A percentile compares a stretch with the other conserved stretches of the same genome.
Evolutionary conservation across 2,888 invertebrate genomes (phyloP).

Genomic region (Augochlorella aurata): DNA sequence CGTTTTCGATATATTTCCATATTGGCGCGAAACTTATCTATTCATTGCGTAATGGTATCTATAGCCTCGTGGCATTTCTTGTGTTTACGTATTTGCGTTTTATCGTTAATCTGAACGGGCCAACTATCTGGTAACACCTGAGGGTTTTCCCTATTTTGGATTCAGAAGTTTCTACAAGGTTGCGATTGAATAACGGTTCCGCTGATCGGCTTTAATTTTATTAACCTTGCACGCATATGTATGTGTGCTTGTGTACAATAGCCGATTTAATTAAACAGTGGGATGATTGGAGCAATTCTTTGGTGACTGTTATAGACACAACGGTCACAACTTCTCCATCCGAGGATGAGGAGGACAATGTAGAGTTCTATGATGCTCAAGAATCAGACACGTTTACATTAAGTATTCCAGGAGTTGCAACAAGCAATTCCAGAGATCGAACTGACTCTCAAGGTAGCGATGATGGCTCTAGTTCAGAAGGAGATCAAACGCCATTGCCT

Average conservation of each 20-base stretch:
- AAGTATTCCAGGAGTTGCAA: constrained; percentile 73
- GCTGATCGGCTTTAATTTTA: constrained; percentile 40
- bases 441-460: constrained; percentile 80
- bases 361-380: constrained; percentile 85
- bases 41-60: constrained; percentile 43
- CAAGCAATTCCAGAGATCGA: constrained; percentile 74
- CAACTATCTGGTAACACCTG: constrained; percentile 2
- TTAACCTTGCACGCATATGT: constrained; percentile 35
- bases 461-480: constrained; percentile 81
- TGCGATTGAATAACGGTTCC: constrained; percentile 44
- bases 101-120: constrained; percentile 16
- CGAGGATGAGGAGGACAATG: constrained; percentile 85
- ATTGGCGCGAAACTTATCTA: constrained; percentile 49
- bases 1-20: constrained; percentile 16
- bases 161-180: constrained; percentile 28
- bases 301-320: constrained; percentile 71
- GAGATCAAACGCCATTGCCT: constrained; percentile 77
- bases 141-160: constrained; percentile 20
- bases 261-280: background rate
- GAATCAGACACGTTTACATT: constrained; percentile 81
- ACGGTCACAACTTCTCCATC: constrained; percentile 82
- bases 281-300: constrained; percentile 9
- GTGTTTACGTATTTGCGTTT: background rate
- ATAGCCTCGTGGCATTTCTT: constrained; percentile 18
- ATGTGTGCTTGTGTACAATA: background rate